Percentiles rank a stretch among this genome's conserved stretches.
phyloP scores from a whole-genome alignment of 2,888 invertebrate genomes.

The Syrphus vitripennis region DNA sequence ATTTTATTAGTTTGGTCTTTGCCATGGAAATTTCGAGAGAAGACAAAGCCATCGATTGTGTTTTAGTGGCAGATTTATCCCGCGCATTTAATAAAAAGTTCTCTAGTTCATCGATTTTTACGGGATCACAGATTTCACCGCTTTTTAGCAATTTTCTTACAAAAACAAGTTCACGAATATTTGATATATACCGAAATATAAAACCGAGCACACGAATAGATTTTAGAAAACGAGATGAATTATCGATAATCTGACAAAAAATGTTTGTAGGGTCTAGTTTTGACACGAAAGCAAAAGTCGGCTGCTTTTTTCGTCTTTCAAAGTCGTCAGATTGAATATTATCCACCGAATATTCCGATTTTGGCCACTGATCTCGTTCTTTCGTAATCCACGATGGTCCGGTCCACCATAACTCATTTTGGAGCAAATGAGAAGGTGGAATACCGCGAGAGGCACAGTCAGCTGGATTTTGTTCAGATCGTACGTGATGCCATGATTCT shows the following conservation, averaged over 20 bases:
- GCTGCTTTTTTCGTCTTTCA: background rate
- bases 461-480: slow-evolving; percentile 12
- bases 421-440: background rate
- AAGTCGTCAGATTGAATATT: no score
- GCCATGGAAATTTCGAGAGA: background rate
- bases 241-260: background rate
- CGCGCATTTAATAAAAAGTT: no score
- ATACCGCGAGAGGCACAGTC: slow-evolving; percentile 45
- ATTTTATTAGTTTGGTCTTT: background rate
- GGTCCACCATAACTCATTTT: background rate
- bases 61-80: background rate
- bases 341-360: no score
- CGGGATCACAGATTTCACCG: background rate
- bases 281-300: background rate
- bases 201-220: background rate
- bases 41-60: background rate
- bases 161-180: background rate
- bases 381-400: background rate
- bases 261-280: background rate
- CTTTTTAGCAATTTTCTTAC: background rate
- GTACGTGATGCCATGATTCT: background rate
- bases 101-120: background rate
- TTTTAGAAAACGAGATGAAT: background rate
- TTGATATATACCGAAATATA: background rate
- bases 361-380: background rate